Base-by-base conservation (phyloP, 2,888 invertebrate genomes). In the Heliconius erato region DNA sequence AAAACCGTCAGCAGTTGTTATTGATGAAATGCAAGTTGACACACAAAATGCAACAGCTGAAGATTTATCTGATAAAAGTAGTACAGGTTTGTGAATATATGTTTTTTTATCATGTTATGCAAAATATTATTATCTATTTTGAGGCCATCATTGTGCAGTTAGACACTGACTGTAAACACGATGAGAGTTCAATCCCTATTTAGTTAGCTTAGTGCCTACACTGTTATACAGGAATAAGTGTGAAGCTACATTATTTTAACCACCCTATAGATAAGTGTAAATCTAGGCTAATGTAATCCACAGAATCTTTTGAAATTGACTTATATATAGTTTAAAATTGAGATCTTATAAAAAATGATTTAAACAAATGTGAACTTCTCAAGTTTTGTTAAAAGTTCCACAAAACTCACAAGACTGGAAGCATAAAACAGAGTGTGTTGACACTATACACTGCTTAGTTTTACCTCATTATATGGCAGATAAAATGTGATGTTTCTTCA, bases 21-120 rank as follows among this genome's bases (percentile, higher is more conserved):
- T 84, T 89, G 95, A 96, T 83, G 95, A 95, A 78, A 95, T 96
- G 95, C 95, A 95, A 89, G 89, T 95, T 87, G 96, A 96, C 84
- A 90, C 88, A 81, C 95, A 94, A 83, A 90, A 93, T 49, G 91
- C 94, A 44, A 91, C 93, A 85, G 92, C 91, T 82, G 96, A 96
- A 89, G 96, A 96, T 88, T 92, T 94, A 83, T 92, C 95, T 86
- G 96, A 96, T 77, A 96, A 93, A 91, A 93, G 88, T 87, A 92
- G 84, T 89, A 88, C 93, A 83, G 92, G 93, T 94, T 85, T 77
- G 84, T 81, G 14, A 3, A 28, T 7, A 68, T 26, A 26, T 19
- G 6, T 77, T 35, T 59, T 12, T 54, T 28, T 19, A 44, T 23
- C 28, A 49, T 54, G 32, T 54, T 49, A 74, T 28, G 23, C 3